Percentiles rank a stretch among this genome's conserved stretches.
Conservation (phyloP, 2,888 invertebrate genomes). For the Rhagium mordax region DNA sequence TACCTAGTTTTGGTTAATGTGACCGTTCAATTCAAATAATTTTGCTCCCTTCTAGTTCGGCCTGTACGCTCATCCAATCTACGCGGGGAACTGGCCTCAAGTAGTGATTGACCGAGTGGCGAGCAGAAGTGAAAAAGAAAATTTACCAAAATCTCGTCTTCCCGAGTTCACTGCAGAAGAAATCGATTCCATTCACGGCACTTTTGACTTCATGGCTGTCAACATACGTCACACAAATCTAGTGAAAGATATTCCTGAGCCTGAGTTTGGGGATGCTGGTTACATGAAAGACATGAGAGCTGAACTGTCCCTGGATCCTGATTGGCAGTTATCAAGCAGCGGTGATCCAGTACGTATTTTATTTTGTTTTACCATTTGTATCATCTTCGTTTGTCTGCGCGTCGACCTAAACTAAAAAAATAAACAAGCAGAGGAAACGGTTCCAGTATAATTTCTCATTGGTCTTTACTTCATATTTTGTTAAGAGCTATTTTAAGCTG, state of each 20-base stretch:
- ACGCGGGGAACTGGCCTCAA: constrained; percentile 77
- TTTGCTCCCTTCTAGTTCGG: constrained; percentile 54
- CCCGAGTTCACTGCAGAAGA: constrained; percentile 76
- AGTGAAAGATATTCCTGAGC: constrained; percentile 5
- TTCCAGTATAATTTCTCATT: no score
- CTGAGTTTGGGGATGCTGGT: not conserved
- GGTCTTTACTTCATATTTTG: no score
- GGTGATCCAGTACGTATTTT: constrained; percentile 17
- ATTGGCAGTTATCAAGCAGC: constrained; percentile 9
- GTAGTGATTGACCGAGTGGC: constrained; percentile 76
- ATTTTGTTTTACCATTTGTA: no score
- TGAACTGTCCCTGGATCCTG: not conserved
- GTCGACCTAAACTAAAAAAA: no score
- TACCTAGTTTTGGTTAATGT: no score
- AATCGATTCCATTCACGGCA: constrained; percentile 64
- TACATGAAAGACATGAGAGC: not conserved
- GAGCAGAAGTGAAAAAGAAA: constrained; percentile 70
- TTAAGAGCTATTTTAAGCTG: no score
- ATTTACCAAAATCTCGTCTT: constrained; percentile 74
- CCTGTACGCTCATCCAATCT: constrained; percentile 73
- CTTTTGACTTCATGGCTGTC: constrained; percentile 28
- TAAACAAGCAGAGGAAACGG: no score
- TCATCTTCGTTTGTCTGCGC: no score
- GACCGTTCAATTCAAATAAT: no score
- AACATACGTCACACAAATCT: constrained; percentile 4